Base-by-base conservation (phyloP, 2,113 vertebrate species). In the Tragelaphus imberbis region DNA sequence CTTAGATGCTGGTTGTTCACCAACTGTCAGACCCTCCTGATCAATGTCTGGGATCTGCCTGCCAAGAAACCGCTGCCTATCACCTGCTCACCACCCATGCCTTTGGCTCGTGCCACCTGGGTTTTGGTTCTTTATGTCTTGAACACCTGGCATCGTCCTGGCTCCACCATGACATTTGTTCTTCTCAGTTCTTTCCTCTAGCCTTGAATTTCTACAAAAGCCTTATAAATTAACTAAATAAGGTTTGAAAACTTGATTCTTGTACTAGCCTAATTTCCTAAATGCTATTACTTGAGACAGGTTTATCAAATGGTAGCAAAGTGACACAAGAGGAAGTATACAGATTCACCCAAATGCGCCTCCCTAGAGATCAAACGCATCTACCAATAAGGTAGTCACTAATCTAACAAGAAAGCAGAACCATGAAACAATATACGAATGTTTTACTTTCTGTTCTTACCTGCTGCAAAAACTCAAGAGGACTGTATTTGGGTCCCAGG, bases 401-500 rank as follows among this genome's bases (percentile, higher is more conserved):
- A 56, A 56, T 14, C 17, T 53, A 30, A 79, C 44, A 63, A 94
- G 71, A 56, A 7, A 19, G 2, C 33, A 84, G 51, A 84, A 23
- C 28, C 59, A 10, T 4, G 2, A 36, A 75, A 96, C 30, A 19
- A 77, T 21, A 95, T 0, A 7, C 0, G 2, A 59, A 58, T 4
- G 33, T 49, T 90, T 95, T 47, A 86, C 6, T 95, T 61, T 44
- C 80, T 91, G 25, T 33, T 82, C 97, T 98, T 98, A 99, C 99
- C 99, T 98, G 99, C 82, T 90, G 97, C 90, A 99, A 97, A 84
- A 99, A 99, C 85, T 99, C 99, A 28, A 98, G 81, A 5, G 99
- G 99, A 95, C 99, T 99, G 68, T 99, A 99, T 97, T 99, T 99
- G 91, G 99, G 99, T 88, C 99, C 99, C 81, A 99, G 98, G 86